phyloP scores from a whole-genome alignment of 2,888 invertebrate genomes.

The Aquatica leii region DNA sequence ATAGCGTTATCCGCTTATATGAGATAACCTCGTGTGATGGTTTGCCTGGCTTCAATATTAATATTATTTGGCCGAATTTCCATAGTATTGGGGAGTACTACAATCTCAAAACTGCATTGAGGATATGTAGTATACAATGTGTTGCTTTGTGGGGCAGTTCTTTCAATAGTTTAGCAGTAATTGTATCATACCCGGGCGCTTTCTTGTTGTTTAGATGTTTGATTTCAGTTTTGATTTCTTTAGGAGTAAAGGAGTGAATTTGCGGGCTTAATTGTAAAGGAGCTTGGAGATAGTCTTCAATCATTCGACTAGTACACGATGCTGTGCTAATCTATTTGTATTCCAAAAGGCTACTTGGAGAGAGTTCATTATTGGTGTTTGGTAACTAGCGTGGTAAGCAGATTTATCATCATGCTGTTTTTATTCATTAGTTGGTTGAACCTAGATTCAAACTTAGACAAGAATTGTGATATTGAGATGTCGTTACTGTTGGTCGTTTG shows the following conservation, averaged over 20 bases:
- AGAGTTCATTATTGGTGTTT: too few relatives aligned
- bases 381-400: too few relatives aligned
- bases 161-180: neutral
- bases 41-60: constrained; percentile 2
- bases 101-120: too few relatives aligned
- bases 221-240: constrained; percentile 7
- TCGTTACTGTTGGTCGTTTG: too few relatives aligned
- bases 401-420: too few relatives aligned
- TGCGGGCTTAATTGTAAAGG: neutral
- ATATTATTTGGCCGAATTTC: too few relatives aligned
- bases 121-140: too few relatives aligned
- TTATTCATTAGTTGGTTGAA: too few relatives aligned
- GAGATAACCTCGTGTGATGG: neutral
- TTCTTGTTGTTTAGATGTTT: constrained; percentile 2
- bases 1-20: neutral
- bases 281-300: too few relatives aligned
- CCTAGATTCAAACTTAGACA: too few relatives aligned
- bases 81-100: too few relatives aligned
- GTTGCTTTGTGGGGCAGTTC: neutral
- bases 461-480: constrained; percentile 16
- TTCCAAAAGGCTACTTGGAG: too few relatives aligned
- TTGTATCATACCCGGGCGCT: constrained; percentile 10
- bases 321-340: neutral
- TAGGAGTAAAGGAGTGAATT: neutral
- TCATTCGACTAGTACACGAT: neutral